Evolutionary conservation across 2,888 invertebrate genomes (phyloP), one percentile per base, ranked within the genome.

Genomic region (Labia minor): DNA sequence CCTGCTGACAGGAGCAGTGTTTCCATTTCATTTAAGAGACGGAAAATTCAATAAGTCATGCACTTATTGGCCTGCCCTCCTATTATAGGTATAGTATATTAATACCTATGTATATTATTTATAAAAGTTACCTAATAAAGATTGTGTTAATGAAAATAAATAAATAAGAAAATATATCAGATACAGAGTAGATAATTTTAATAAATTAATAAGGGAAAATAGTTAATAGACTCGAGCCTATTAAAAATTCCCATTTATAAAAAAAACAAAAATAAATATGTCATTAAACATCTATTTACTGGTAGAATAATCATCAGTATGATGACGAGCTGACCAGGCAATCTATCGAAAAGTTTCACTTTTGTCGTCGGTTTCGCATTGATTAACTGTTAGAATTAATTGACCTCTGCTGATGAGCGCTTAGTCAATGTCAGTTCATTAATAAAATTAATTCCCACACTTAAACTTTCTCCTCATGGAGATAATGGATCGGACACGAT

Each of bases 391-490:
- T 49, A 14, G 49, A 14, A 49, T 49, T 49, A 49, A 49, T 49
- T 49, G 49, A 49, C 49, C 49, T 16, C 49, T 49, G 49, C 49
- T 49, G 49, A 49, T 49, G 49, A 49, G 16, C 49, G 49, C 49
- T 49, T 49, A 49, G 49, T 49, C 49, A 49, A 49, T 49, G 49
- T 49, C 49, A 49, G 49, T 49, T 49, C 49, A 49, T 49, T 49
- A 49, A 49, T 49, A 49, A 49, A 49, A 49, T 49, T 49, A 49
- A 49, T 49, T 49, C 49, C 49, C 49, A 14, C 16, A 49, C 49
- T 49, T 49, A 49, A 49, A 49, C 49, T 49, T 49, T 49, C 49
- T 49, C 49, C 49, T 49, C 49, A 14, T 49, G 49, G 49, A 49
- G 49, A 49, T 49, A 49, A 49, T 49, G 49, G 49, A 49, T 49